Evolutionary conservation across 2,113 vertebrate species (phyloP).

Genomic region (Merops nubicus): DNA sequence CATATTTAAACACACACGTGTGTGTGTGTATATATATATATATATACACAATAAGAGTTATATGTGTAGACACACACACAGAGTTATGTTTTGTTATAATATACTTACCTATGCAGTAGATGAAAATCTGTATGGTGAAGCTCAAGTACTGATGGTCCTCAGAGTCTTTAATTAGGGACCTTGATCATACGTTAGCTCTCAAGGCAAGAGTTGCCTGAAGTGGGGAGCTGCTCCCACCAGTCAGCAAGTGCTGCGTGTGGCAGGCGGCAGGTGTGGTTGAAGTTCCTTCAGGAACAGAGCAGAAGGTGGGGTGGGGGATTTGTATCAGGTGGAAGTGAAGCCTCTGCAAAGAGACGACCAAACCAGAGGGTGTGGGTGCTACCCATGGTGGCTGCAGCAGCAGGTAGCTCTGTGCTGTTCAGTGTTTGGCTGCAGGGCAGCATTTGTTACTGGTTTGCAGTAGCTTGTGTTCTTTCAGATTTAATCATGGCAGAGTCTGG

Average conservation of each 20-base stretch:
- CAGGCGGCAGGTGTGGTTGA: neutral
- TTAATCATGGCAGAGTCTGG: neutral
- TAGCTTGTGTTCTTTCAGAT: neutral
- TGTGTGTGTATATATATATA: neutral
- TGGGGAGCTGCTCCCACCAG: neutral
- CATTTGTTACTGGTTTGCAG: fast-evolving
- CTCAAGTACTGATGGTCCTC: neutral
- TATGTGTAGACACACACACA: neutral
- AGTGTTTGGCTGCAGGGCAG: constrained; percentile 7
- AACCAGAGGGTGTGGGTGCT: neutral
- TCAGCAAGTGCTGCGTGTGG: neutral
- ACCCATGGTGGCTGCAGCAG: neutral
- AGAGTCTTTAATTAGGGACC: neutral
- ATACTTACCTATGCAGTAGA: constrained; percentile 59
- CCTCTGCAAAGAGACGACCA: neutral
- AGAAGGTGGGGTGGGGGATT: fast-evolving
- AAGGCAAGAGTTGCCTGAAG: neutral
- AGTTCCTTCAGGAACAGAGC: neutral
- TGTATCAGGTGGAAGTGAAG: neutral
- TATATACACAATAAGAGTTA: too few species aligned
- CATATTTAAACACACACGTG: neutral
- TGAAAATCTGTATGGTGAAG: constrained; percentile 24
- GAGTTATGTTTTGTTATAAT: constrained; percentile 4
- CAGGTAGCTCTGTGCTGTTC: neutral
- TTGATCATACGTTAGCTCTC: neutral